phyloP scores from a whole-genome alignment of 2,888 invertebrate species.

The Aradus depressus region DNA sequence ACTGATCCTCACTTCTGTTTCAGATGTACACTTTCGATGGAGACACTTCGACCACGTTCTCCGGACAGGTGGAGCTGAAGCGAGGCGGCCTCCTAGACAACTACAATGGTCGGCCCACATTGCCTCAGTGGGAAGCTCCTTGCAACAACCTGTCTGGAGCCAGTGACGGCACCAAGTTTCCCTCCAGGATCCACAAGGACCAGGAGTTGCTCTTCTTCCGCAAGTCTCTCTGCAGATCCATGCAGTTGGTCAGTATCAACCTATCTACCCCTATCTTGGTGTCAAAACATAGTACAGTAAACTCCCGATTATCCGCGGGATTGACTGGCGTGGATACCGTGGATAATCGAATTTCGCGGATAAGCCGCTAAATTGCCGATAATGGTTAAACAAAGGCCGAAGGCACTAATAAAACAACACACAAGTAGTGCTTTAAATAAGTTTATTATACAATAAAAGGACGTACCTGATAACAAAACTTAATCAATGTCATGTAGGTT shows the following conservation, averaged over 20 bases:
- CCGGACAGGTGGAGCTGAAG: constrained; percentile 51
- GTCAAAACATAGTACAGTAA: too few relatives aligned
- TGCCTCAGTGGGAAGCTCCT: constrained; percentile 69
- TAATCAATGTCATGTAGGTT: too few relatives aligned
- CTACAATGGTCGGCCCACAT: constrained; percentile 56
- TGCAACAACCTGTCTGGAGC: constrained; percentile 66
- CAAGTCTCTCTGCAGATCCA: constrained; percentile 76
- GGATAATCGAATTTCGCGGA: too few relatives aligned
- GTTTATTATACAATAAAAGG: too few relatives aligned
- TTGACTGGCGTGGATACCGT: too few relatives aligned
- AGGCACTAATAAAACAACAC: too few relatives aligned
- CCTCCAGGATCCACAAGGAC: constrained; percentile 53
- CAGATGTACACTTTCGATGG: constrained; percentile 79
- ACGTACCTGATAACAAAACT: too few relatives aligned
- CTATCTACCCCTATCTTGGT: background rate
- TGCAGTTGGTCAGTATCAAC: constrained; percentile 52
- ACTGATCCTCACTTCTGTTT: too few relatives aligned
- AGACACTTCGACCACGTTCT: constrained; percentile 66
- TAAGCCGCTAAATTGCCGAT: too few relatives aligned
- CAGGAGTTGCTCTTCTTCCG: constrained; percentile 65
- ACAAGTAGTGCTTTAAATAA: too few relatives aligned
- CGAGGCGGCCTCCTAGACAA: constrained; percentile 62
- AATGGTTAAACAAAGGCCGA: too few relatives aligned
- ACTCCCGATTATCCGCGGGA: too few relatives aligned
- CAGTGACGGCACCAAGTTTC: constrained; percentile 79